Base-by-base conservation (phyloP, 1,140 invertebrate genomes). In the Dysdera silvatica region DNA sequence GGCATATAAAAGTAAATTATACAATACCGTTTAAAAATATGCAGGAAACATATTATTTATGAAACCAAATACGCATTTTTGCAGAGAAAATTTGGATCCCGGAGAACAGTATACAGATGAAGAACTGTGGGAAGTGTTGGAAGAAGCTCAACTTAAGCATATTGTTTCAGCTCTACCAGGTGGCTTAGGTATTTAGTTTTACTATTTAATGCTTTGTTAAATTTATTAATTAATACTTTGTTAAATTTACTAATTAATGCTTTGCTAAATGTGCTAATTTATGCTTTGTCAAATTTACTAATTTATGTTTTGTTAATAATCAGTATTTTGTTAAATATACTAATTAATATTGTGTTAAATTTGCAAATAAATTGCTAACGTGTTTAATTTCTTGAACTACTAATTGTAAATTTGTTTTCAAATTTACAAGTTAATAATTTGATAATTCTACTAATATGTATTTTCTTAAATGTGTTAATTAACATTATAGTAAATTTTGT, bases 41-140 rank as follows among this genome's bases (percentile, higher is more conserved):
- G 20, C 24, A 24, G n/a, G 14, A 40, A 31, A 37, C 3, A n/a
- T 14, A 1, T 33, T 58, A n/a, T 60, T 37, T 26, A 31, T 2
- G n/a, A 26, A n/a, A 14, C 5, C 40, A 51, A 29, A 66, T 14
- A 48, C 12, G 33, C 24, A 29, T 58, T 28, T 66, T 56, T 70
- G 56, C 53, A 79, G 81, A 64, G 77, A 81, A 61, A 84, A 84
- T 73, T 72, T 84, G 47, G 83, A 84, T 72, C 80, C 83, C 3
- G 71, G 78, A 40, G 80, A 70, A 26, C 66, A 76, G 53, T 71
- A 75, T 47, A 58, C 71, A 2, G 82, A 83, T 61, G 69, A 71
- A 14, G 75, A 82, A 61, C 67, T 83, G 3, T 82, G 81, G 80
- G 57, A 68, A 20, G 76, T 77, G 20, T 70, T 83, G 41, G 79